phyloP scores from a whole-genome alignment of 2,797 vertebrate genomes.

The Sebastolobus altivelis region DNA sequence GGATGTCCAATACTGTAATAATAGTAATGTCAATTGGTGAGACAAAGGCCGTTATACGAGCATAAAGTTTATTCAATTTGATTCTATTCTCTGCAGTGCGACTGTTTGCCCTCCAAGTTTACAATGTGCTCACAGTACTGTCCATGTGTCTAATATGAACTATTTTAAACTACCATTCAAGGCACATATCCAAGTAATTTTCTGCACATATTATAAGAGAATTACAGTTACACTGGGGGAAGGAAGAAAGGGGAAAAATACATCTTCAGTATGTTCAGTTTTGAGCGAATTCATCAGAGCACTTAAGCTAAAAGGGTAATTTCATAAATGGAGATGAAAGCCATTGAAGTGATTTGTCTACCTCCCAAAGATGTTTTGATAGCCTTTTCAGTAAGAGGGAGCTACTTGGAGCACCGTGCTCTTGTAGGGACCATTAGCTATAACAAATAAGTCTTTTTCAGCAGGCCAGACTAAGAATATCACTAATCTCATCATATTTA shows the following conservation, averaged over 20 bases:
- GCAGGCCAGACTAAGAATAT: slow-evolving; percentile 26
- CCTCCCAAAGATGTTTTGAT: slow-evolving; percentile 62
- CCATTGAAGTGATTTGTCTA: slow-evolving; percentile 60
- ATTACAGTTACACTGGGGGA: slow-evolving; percentile 6
- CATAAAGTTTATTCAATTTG: background rate
- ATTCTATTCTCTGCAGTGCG: background rate
- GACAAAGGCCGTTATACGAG: background rate
- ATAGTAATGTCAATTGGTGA: background rate
- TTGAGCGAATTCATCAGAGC: slow-evolving; percentile 65
- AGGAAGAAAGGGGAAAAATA: slow-evolving; percentile 35
- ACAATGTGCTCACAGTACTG: background rate
- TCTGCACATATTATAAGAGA: slow-evolving; percentile 31
- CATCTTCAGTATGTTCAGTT: slow-evolving; percentile 39
- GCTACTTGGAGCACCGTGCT: slow-evolving; percentile 36
- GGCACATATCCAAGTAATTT: slow-evolving; percentile 21
- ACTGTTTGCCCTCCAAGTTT: background rate
- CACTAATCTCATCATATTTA: slow-evolving; percentile 45
- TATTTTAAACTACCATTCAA: slow-evolving; percentile 19
- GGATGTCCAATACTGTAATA: background rate
- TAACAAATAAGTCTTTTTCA: slow-evolving; percentile 57
- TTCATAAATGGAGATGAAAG: slow-evolving; percentile 74
- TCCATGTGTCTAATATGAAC: background rate
- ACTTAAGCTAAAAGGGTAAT: slow-evolving; percentile 75
- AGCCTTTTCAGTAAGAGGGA: slow-evolving; percentile 58
- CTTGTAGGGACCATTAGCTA: slow-evolving; percentile 50